These are phyloP conservation scores for Prionchulus punctatus DNA, from an alignment of 2,888 invertebrate genomes.

Conservation along the genomic window DNA sequence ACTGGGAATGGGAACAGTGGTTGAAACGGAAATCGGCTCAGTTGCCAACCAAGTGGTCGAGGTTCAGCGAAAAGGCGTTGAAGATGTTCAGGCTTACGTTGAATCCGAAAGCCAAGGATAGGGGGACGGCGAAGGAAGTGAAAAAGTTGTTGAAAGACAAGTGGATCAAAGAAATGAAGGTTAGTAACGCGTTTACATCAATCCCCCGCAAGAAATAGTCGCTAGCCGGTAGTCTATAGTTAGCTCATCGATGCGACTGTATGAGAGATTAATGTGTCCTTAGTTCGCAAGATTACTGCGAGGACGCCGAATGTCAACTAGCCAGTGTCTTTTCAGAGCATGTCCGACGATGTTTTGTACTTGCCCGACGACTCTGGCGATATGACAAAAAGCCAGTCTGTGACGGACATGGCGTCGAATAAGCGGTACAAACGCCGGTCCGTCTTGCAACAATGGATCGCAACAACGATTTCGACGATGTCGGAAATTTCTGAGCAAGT, in stretches of 20 bases:
- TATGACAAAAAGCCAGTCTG: not conserved
- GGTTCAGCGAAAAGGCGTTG: slow-evolving; percentile 73
- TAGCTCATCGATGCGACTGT: not conserved
- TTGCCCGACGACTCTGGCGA: slow-evolving; percentile 1
- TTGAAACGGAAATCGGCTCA: slow-evolving; percentile 38
- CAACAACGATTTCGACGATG: slow-evolving; percentile 24
- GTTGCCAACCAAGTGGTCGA: slow-evolving; percentile 45
- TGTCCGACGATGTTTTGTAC: not conserved
- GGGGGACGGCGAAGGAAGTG: slow-evolving; percentile 44
- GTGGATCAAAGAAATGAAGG: slow-evolving; percentile 53
- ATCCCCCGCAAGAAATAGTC: too few species aligned
- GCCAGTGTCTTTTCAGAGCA: not conserved
- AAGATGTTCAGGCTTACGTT: slow-evolving; percentile 76
- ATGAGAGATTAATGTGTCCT: too few species aligned
- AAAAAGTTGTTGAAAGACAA: slow-evolving; percentile 62
- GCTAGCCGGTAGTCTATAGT: not conserved
- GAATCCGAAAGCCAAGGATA: slow-evolving; percentile 61
- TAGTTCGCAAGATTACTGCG: not conserved
- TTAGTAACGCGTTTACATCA: not conserved
- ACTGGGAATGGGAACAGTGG: slow-evolving; percentile 66
- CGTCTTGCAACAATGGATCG: slow-evolving; percentile 23
- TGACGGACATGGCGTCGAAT: not conserved
- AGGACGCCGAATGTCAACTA: too few species aligned
- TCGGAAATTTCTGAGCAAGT: slow-evolving; percentile 30
- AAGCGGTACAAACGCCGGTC: not conserved